Percentiles rank a stretch among this genome's conserved stretches.
These are phyloP conservation scores for Gastrophryne carolinensis DNA, from an alignment of 2,797 vertebrate species.

Conservation along the genomic window DNA sequence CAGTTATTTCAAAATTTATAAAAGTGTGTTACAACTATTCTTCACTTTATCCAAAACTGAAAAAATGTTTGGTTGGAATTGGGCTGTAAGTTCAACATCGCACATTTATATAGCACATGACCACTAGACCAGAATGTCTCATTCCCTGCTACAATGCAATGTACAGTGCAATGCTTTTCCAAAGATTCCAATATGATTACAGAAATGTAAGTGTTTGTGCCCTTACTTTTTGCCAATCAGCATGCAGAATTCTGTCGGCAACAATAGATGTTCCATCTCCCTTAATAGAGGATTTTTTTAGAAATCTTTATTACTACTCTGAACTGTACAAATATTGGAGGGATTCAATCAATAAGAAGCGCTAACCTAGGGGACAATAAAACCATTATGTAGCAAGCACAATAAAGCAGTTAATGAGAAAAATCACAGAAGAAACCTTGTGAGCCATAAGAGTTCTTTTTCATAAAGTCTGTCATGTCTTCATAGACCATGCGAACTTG, in stretches of 20 bases:
- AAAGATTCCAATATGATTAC: neutral
- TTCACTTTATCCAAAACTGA: no score
- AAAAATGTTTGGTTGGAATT: no score
- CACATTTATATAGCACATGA: no score
- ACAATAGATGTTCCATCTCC: neutral
- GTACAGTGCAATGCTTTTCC: neutral
- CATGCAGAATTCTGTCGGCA: conserved; percentile 18
- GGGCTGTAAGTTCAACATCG: no score
- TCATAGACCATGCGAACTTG: neutral
- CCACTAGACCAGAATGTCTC: neutral
- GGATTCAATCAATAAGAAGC: conserved; percentile 15
- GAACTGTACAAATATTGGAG: conserved; percentile 32
- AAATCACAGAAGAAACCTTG: conserved; percentile 2
- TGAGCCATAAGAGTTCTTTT: neutral
- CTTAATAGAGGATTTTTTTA: conserved; percentile 8
- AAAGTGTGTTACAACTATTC: no score
- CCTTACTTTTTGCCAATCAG: neutral
- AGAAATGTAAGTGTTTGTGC: neutral
- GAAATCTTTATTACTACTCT: conserved; percentile 39
- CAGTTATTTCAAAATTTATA: no score
- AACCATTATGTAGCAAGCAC: conserved; percentile 14
- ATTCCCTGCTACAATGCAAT: neutral
- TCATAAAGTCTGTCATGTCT: neutral
- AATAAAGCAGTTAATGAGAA: conserved; percentile 23
- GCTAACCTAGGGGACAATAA: conserved; percentile 26